These are phyloP conservation scores for Chitala chitala DNA, from an alignment of 2,113 vertebrate genomes.

Conservation along the genomic window DNA sequence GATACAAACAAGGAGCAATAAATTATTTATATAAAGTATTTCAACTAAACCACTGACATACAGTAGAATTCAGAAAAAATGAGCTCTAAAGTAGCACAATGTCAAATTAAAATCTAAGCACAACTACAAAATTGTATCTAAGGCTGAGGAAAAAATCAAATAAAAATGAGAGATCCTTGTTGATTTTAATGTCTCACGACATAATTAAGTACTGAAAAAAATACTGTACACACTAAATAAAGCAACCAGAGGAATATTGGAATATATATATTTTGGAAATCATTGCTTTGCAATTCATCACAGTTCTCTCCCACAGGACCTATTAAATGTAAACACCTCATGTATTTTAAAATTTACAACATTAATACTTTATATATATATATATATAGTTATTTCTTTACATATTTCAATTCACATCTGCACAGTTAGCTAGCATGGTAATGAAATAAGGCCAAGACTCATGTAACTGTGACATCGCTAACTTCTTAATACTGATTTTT, in stretches of 20 bases:
- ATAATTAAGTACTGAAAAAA: constrained; percentile 81
- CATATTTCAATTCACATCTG: constrained; percentile 76
- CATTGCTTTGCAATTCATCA: constrained; percentile 81
- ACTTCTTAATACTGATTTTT: constrained; percentile 82
- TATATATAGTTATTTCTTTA: constrained; percentile 66
- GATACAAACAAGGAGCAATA: constrained; percentile 90
- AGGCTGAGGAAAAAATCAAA: constrained; percentile 60
- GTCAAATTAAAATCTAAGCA: constrained; percentile 58
- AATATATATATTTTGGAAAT: constrained; percentile 81
- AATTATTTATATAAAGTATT: constrained; percentile 96
- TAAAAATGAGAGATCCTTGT: constrained; percentile 74
- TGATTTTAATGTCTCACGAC: constrained; percentile 99
- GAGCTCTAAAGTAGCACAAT: constrained; percentile 59
- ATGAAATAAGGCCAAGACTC: constrained; percentile 92
- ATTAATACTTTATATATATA: constrained; percentile 83
- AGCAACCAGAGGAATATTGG: constrained; percentile 63
- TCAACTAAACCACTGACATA: constrained; percentile 92
- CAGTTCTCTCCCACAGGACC: constrained; percentile 76
- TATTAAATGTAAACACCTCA: constrained; percentile 95
- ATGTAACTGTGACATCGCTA: constrained; percentile 72
- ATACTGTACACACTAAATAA: constrained; percentile 72
- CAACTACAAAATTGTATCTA: constrained; percentile 79
- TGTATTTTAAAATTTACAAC: constrained; percentile 72
- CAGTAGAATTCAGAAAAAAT: constrained; percentile 79
- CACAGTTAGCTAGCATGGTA: constrained; percentile 78